These are phyloP conservation scores for Gordius sp. DNA, from an alignment of 2,888 invertebrate species.

Conservation along the genomic window DNA sequence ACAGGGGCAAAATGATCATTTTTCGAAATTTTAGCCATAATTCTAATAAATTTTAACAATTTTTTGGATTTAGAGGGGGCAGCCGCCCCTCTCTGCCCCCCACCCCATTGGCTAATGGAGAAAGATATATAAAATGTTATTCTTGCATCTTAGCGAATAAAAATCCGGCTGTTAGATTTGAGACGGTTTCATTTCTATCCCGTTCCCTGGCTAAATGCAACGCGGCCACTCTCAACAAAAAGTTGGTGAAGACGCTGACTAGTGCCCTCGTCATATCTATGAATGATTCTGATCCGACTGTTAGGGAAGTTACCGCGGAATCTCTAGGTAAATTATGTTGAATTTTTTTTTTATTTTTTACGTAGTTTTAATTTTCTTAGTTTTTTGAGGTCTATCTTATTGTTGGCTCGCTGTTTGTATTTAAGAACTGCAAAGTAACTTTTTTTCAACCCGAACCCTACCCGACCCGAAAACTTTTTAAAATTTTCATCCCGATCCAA, in stretches of 20 bases:
- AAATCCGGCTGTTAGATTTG: constrained; percentile 62
- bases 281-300: constrained; percentile 47
- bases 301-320: constrained; percentile 67
- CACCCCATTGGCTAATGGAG: not conserved
- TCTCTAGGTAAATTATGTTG: constrained; percentile 46
- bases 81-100: not conserved
- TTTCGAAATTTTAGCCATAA: too few relatives aligned
- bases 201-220: constrained; percentile 49
- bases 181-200: constrained; percentile 54
- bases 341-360: not conserved
- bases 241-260: constrained; percentile 54
- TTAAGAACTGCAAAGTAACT: too few relatives aligned
- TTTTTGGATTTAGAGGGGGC: too few relatives aligned
- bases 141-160: constrained; percentile 36
- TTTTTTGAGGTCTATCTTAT: too few relatives aligned
- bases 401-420: too few relatives aligned
- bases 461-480: too few relatives aligned
- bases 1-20: too few relatives aligned
- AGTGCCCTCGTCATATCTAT: constrained; percentile 43
- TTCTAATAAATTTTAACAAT: too few relatives aligned
- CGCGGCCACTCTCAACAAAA: constrained; percentile 44
- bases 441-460: too few relatives aligned
- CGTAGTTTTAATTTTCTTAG: too few relatives aligned
- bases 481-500: not conserved
- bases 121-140: too few relatives aligned